Percentiles rank a stretch among this genome's conserved stretches.
phyloP scores from a whole-genome alignment of 2,888 invertebrate species.

The Mycogona germanica region DNA sequence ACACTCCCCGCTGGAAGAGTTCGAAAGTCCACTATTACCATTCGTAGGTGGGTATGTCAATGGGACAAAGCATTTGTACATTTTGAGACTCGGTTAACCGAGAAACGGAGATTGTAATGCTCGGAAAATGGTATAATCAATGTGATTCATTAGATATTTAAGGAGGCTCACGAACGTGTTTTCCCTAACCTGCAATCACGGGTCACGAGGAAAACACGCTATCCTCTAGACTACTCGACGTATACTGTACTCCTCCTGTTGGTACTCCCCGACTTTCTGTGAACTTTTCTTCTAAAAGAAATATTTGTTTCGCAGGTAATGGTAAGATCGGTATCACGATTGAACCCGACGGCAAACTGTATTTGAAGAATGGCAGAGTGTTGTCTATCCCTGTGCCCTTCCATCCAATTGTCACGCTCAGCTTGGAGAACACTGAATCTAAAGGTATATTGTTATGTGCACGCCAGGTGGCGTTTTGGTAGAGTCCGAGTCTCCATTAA shows the following conservation, averaged over 20 bases:
- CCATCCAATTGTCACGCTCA: constrained; percentile 46
- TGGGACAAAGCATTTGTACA: not conserved
- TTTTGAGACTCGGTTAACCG: not conserved
- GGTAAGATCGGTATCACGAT: constrained; percentile 55
- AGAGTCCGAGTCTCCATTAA: constrained; percentile 27
- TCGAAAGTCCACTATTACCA: constrained; percentile 51
- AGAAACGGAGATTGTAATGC: too few species aligned
- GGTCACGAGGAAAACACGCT: too few species aligned
- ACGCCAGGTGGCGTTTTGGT: too few species aligned
- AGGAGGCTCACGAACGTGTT: too few species aligned
- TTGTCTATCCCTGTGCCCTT: constrained; percentile 25
- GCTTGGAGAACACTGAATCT: constrained; percentile 27
- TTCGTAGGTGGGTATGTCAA: constrained; percentile 23
- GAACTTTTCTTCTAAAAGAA: too few species aligned
- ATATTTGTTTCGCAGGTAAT: constrained; percentile 48
- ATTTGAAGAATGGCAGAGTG: constrained; percentile 37
- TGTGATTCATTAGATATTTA: too few species aligned
- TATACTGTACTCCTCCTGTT: too few species aligned
- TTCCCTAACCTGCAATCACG: too few species aligned
- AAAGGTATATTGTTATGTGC: too few species aligned
- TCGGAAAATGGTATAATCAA: too few species aligned
- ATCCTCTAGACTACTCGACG: too few species aligned
- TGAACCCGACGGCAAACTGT: constrained; percentile 48
- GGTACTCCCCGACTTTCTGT: too few species aligned
- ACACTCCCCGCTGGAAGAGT: constrained; percentile 42